Base-by-base conservation (phyloP, 2,888 invertebrate genomes). In the Morpho achilles region DNA sequence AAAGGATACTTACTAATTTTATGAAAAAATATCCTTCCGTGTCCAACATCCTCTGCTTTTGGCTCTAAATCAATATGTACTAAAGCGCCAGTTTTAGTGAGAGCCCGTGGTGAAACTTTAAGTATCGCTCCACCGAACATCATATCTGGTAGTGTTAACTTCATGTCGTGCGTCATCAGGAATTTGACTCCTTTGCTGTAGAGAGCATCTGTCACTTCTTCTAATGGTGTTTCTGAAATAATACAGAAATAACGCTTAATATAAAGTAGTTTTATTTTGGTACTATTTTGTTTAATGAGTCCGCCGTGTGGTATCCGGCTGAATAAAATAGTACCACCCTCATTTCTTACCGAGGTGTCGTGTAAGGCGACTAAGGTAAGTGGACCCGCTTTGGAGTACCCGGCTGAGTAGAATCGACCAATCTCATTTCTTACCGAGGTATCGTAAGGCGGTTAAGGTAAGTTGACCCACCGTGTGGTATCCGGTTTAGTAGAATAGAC, bases 151-250 rank as follows among this genome's bases (percentile, higher is more conserved):
- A 97, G 74, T 48, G 93, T 88, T 45, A 96, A 66, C 69, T 94
- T 94, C 76, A 96, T 87, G 73, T 96, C 95, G 68, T 96, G 95
- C 0, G 95, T 95, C 79, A 95, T 94, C 32, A 96, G 83, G 72
- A 96, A 96, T 70, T 94, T 93, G 0, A 94, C 82, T 7, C 94
- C 93, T 75, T 94, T 95, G 49, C 92, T 93, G 70, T 94, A 94
- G 0, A 96, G 78, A 0, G 94, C 92, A 65, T 93, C 93, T 0
- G 95, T 94, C 10, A 96, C 93, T 83, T 95, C 95, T 84, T 95
- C 94, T 56, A 96, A 79, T n/a, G 94, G 94, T 22, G 93, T 91
- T 77, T 92, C 93, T 87, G 83, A 1, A 78, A 82, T 32, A 22
- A 43, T 9, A 8, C 42, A 7, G 0, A 43, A 3, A 43, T 43